These are phyloP conservation scores for Drosophila cardini DNA, from an alignment of 1,140 invertebrate species.

Conservation along the genomic window DNA sequence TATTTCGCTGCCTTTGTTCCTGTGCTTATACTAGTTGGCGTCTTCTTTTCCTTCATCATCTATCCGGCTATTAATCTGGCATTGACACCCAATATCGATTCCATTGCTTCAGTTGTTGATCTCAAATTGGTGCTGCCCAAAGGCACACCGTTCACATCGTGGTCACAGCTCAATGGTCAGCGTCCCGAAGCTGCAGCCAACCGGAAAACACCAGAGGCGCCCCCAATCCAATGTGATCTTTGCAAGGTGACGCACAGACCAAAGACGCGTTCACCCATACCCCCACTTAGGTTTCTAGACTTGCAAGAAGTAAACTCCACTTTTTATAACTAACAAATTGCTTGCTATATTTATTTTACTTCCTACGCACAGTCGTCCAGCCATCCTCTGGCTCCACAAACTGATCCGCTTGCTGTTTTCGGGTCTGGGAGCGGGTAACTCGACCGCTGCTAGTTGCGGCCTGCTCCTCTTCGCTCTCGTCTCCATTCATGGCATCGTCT, in stretches of 20 bases:
- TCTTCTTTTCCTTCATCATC: slow-evolving; percentile 92
- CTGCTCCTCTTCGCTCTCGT: slow-evolving; percentile 81
- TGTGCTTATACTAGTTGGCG: slow-evolving; percentile 89
- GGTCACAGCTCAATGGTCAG: slow-evolving; percentile 49
- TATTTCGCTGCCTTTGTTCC: slow-evolving; percentile 96
- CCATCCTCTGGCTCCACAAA: slow-evolving; percentile 86
- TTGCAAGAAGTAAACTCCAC: slow-evolving; percentile 74
- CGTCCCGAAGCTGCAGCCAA: background rate
- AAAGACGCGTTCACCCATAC: slow-evolving; percentile 57
- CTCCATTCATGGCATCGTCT: slow-evolving; percentile 61
- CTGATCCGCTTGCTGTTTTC: slow-evolving; percentile 78
- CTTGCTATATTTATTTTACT: slow-evolving; percentile 62
- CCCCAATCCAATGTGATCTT: slow-evolving; percentile 43
- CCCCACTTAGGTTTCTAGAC: slow-evolving; percentile 71
- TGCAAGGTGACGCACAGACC: slow-evolving; percentile 55
- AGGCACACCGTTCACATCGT: slow-evolving; percentile 48
- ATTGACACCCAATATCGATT: slow-evolving; percentile 90
- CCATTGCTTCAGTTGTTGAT: slow-evolving; percentile 90
- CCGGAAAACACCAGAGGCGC: background rate
- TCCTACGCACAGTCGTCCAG: slow-evolving; percentile 87
- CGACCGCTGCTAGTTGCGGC: slow-evolving; percentile 44
- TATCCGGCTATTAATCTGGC: slow-evolving; percentile 93
- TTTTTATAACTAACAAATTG: slow-evolving; percentile 68
- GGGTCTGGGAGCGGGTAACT: slow-evolving; percentile 73
- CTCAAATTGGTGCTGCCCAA: slow-evolving; percentile 59